Conservation (phyloP, 2,888 invertebrate species). For the Anaspis maculata region DNA sequence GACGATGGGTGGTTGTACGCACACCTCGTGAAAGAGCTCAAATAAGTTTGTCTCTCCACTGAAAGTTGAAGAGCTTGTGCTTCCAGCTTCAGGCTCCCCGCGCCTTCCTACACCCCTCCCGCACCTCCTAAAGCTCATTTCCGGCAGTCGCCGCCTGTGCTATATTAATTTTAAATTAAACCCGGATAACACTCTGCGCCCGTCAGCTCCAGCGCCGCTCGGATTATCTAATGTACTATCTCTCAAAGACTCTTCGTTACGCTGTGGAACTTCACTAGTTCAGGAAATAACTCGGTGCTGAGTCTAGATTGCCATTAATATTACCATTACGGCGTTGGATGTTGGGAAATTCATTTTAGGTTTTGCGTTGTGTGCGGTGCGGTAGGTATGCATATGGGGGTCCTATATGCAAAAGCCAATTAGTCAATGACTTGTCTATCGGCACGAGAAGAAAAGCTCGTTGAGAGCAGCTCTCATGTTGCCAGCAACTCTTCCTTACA, state of each 20-base stretch:
- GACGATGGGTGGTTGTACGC: conserved; percentile 4
- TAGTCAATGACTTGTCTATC: too few species aligned
- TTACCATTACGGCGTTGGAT: conserved; percentile 27
- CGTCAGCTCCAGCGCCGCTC: conserved; percentile 26
- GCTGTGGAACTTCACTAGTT: conserved; percentile 20
- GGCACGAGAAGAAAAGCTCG: too few species aligned
- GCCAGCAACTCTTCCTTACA: too few species aligned
- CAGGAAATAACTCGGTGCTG: conserved; percentile 40
- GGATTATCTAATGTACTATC: conserved; percentile 39
- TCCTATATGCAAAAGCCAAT: too few species aligned
- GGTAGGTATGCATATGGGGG: too few species aligned
- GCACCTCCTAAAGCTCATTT: conserved; percentile 57
- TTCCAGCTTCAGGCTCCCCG: neutral
- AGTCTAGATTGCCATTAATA: conserved; percentile 40
- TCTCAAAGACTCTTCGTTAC: conserved; percentile 29
- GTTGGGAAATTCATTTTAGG: conserved; percentile 29
- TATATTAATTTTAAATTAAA: conserved; percentile 67
- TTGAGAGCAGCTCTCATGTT: too few species aligned
- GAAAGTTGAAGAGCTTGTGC: conserved; percentile 6
- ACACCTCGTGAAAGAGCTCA: conserved; percentile 5
- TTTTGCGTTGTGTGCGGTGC: too few species aligned
- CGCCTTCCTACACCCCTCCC: conserved; percentile 11
- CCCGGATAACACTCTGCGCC: conserved; percentile 46
- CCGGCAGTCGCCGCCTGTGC: conserved; percentile 56
- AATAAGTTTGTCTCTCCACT: conserved; percentile 14